Conservation (phyloP, 2,113 vertebrate genomes). For the Papio anubis region DNA sequence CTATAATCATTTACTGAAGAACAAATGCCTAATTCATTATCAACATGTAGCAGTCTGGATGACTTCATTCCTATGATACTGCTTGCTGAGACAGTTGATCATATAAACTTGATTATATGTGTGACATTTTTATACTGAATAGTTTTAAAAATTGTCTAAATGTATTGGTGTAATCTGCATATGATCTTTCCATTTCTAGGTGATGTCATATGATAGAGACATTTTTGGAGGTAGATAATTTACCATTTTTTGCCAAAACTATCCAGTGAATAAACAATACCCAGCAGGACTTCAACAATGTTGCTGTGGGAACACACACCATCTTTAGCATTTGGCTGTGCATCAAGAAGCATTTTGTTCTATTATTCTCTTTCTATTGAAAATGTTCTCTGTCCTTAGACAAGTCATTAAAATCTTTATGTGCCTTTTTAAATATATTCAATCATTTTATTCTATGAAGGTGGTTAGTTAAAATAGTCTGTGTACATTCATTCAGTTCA, state of each 20-base stretch:
- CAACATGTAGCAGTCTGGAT: neutral
- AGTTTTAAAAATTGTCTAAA: slow-evolving; percentile 6
- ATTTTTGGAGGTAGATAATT: neutral
- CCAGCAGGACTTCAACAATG: neutral
- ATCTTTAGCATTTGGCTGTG: neutral
- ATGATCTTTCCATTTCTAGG: neutral
- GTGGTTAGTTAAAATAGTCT: neutral
- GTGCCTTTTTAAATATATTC: neutral
- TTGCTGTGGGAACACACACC: neutral
- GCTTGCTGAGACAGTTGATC: neutral
- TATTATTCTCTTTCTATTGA: slow-evolving; percentile 5
- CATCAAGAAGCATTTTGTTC: neutral
- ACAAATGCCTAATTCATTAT: neutral
- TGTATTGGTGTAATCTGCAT: neutral
- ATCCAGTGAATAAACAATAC: neutral
- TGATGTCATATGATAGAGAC: neutral
- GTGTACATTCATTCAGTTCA: neutral
- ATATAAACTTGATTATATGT: neutral
- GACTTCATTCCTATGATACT: neutral
- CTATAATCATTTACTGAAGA: neutral
- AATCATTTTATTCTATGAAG: neutral
- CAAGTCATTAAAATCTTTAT: neutral
- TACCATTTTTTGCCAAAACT: slow-evolving; percentile 8
- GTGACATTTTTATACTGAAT: neutral
- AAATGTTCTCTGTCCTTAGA: neutral